These are phyloP conservation scores for Cyclargus thomasi DNA, from an alignment of 1,140 invertebrate genomes.

Conservation along the genomic window DNA sequence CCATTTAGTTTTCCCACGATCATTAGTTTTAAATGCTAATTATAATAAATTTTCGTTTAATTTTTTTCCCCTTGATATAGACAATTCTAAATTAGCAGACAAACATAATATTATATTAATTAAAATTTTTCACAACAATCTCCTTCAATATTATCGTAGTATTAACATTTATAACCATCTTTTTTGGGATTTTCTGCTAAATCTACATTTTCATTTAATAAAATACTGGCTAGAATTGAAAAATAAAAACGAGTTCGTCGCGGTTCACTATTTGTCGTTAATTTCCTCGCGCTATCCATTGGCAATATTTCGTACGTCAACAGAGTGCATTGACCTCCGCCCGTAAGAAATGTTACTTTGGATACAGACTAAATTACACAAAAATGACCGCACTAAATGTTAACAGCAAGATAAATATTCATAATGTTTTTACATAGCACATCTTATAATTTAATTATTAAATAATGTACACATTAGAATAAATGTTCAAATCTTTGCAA, in stretches of 20 bases:
- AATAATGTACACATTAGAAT: too few relatives aligned
- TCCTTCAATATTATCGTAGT: too few relatives aligned
- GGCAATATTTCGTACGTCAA: slow-evolving; percentile 13
- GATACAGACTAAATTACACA: neutral
- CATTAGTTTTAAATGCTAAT: neutral
- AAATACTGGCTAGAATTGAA: neutral
- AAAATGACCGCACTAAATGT: neutral
- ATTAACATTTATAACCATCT: too few relatives aligned
- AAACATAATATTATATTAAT: too few relatives aligned
- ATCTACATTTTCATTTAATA: too few relatives aligned
- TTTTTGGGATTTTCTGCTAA: too few relatives aligned
- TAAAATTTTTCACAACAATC: too few relatives aligned
- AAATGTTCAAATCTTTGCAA: too few relatives aligned
- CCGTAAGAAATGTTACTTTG: slow-evolving; percentile 3
- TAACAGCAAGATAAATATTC: neutral
- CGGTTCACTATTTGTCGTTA: neutral
- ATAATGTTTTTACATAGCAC: neutral
- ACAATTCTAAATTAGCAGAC: too few relatives aligned
- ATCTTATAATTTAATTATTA: too few relatives aligned
- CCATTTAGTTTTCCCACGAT: slow-evolving; percentile 6
- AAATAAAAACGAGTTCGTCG: neutral
- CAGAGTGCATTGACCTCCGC: neutral
- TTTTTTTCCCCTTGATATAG: neutral
- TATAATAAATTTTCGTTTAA: neutral
- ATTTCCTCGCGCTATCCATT: neutral